Conservation (phyloP, 2,888 invertebrate genomes). For the Phytoseiulus persimilis region DNA sequence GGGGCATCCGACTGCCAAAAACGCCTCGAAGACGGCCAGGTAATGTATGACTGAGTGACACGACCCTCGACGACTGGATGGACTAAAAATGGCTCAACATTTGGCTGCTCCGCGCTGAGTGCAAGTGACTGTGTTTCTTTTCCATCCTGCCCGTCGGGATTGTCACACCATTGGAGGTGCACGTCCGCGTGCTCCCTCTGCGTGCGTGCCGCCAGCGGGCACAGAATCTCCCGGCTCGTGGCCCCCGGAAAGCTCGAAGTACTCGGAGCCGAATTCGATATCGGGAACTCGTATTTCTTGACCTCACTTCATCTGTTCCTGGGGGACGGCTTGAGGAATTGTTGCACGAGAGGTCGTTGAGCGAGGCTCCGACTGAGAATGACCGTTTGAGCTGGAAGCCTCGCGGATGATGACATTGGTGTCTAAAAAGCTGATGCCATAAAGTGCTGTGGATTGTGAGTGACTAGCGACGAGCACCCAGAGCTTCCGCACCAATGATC, state of each 20-base stretch:
- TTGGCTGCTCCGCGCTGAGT: neutral
- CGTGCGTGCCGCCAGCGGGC: no score
- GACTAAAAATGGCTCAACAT: neutral
- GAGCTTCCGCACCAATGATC: neutral
- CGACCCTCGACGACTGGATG: neutral
- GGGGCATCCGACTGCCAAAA: neutral
- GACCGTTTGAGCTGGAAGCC: neutral
- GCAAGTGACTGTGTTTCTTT: neutral
- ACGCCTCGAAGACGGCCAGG: neutral
- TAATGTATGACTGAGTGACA: neutral
- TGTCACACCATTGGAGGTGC: no score
- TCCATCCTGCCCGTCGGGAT: neutral
- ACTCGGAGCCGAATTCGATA: neutral
- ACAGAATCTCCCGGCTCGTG: neutral
- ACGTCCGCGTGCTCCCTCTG: no score
- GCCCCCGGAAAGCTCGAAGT: neutral
- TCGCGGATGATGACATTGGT: neutral
- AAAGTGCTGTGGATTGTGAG: slow-evolving; percentile 5
- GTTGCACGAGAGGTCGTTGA: neutral
- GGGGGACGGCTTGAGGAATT: neutral
- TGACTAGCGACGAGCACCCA: neutral
- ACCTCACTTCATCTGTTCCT: no score
- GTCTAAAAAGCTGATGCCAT: neutral
- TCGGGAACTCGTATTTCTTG: no score
- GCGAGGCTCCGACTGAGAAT: neutral